Base-by-base conservation (phyloP, 2,797 vertebrate species). In the Ibycter americanus region DNA sequence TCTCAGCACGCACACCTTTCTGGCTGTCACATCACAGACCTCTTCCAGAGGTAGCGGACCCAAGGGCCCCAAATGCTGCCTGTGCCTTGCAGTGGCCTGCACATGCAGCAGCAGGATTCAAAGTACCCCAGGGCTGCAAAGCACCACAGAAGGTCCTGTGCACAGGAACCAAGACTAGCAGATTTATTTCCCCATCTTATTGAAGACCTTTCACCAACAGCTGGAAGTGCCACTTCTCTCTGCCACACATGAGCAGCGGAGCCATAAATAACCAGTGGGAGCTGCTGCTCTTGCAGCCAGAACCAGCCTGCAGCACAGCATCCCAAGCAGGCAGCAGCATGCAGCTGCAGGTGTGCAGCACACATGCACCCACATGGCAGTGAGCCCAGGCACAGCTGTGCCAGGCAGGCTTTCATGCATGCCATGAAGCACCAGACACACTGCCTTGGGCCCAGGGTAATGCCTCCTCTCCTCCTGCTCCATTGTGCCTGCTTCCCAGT, bases 151-250 rank as follows among this genome's bases (percentile, higher is more conserved):
- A 44, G 23, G 71, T 38, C 40, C 74, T 2, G 0, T 0, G 5
- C 55, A 55, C 1, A 38, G 71, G 46, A 89, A 36, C 17, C 55
- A 59, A 34, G 73, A 56, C 26, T 4, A 82, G 32, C 66, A 52
- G 38, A 5, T 83, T 90, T 74, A 65, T 67, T 46, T 87, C 65
- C 67, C 22, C 1, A 0, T 14, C 4, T 65, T 83, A 68, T 6
- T 49, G 52, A 90, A 82, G 77, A 67, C 44, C 55, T 77, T 80
- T 90, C 70, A 66, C 32, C n/a, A 80, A n/a, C n/a, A 73, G 74
- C 94, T 89, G 74, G 68, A 85, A 85, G 61, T 16, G 47, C 47
- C 90, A 72, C 74, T 82, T 79, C 38, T 77, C 76, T 61, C 78
- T 74, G 86, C 74, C 83, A 54, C 71, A 54, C 0, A 0, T 47